These are phyloP conservation scores for Siniperca chuatsi DNA, from an alignment of 2,113 vertebrate genomes.

Conservation along the genomic window DNA sequence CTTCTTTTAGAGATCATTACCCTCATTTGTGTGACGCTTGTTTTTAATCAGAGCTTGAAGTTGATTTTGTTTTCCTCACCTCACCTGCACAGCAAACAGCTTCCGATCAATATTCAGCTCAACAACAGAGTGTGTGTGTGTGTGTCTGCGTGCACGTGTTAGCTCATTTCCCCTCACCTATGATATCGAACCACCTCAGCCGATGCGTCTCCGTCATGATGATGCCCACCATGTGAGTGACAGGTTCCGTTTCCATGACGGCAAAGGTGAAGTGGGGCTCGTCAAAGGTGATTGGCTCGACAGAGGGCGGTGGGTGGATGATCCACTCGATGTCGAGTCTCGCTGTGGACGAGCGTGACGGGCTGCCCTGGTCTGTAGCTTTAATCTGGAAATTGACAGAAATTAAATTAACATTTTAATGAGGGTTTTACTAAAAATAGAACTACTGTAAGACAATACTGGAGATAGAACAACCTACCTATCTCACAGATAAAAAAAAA, in stretches of 20 bases:
- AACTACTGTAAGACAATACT: neutral
- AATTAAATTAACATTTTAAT: slow-evolving; percentile 1
- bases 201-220: slow-evolving; percentile 89
- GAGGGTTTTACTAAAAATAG: neutral
- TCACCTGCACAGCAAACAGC: slow-evolving; percentile 10
- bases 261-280: slow-evolving; percentile 92
- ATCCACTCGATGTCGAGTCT: slow-evolving; percentile 94
- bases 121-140: slow-evolving; percentile 2
- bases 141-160: neutral
- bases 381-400: slow-evolving; percentile 85
- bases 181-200: slow-evolving; percentile 91
- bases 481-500: neutral
- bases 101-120: slow-evolving; percentile 10
- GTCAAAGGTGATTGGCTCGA: slow-evolving; percentile 88
- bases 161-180: slow-evolving; percentile 84
- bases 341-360: slow-evolving; percentile 86
- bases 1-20: slow-evolving; percentile 26
- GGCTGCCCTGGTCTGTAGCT: slow-evolving; percentile 90
- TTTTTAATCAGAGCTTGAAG: slow-evolving; percentile 29
- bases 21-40: slow-evolving; percentile 26
- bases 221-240: slow-evolving; percentile 97
- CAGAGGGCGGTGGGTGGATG: slow-evolving; percentile 80
- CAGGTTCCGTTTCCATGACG: slow-evolving; percentile 94
- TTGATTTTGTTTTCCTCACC: neutral
- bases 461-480: neutral